Evolutionary conservation across 2,797 vertebrate species (phyloP).

Genomic region (Euthynnus affinis): DNA sequence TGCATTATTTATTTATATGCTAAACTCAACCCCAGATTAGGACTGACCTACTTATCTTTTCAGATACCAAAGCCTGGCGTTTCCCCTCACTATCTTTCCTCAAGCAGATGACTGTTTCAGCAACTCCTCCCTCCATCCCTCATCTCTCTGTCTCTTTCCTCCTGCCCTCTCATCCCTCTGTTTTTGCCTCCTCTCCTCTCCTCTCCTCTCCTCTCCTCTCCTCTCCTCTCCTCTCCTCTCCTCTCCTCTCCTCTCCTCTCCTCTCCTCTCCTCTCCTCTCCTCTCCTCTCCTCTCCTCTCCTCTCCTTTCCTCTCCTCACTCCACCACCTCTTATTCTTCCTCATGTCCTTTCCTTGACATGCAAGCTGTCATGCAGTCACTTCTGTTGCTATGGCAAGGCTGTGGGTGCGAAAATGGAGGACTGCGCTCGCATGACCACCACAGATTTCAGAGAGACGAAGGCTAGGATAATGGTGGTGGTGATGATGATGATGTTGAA

Average conservation of each 20-base stretch:
- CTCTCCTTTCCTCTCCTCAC: slow-evolving; percentile 8
- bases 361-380: slow-evolving; percentile 57
- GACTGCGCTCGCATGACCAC: slow-evolving; percentile 28
- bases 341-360: slow-evolving; percentile 34
- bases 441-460: slow-evolving; percentile 35
- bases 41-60: slow-evolving; percentile 83
- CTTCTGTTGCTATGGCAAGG: slow-evolving; percentile 82
- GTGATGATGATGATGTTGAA: slow-evolving; percentile 45
- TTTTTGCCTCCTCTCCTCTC: slow-evolving; percentile 8
- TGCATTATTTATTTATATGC: slow-evolving; percentile 80
- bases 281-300: slow-evolving; percentile 13
- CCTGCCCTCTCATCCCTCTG: slow-evolving; percentile 24
- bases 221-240: slow-evolving; percentile 6
- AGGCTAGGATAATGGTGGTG: slow-evolving; percentile 33
- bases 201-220: slow-evolving; percentile 17
- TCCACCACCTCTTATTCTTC: slow-evolving; percentile 3
- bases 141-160: slow-evolving; percentile 20
- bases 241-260: slow-evolving; percentile 15
- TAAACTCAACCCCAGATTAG: slow-evolving; percentile 79
- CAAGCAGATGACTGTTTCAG: slow-evolving; percentile 44
- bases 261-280: slow-evolving; percentile 10
- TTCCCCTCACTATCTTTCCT: slow-evolving; percentile 59
- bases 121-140: slow-evolving; percentile 41
- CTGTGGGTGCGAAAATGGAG: slow-evolving; percentile 70
- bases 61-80: slow-evolving; percentile 60